A percentile compares a stretch with the other conserved stretches of the same genome.
Evolutionary conservation across 2,113 vertebrate genomes (phyloP).

Genomic region (Elephantulus edwardii): DNA sequence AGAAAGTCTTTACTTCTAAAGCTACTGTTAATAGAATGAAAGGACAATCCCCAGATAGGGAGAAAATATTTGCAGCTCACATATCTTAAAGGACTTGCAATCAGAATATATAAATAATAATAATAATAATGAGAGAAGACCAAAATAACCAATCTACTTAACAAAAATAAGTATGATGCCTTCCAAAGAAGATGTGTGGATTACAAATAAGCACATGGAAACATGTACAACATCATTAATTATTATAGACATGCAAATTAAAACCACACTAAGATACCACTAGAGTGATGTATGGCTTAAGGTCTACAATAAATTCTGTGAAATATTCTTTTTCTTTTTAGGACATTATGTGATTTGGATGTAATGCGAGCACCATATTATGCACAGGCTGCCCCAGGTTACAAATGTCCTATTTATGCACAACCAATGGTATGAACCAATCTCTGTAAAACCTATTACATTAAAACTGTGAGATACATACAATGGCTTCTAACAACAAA

Average conservation of each 20-base stretch:
- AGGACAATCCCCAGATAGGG: not conserved
- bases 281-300: not conserved
- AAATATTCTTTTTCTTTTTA: no score
- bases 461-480: not conserved
- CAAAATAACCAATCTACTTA: not conserved
- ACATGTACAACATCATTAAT: not conserved
- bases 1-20: not conserved
- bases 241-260: not conserved
- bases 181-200: not conserved
- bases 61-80: not conserved
- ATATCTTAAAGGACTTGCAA: not conserved
- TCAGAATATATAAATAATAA: not conserved
- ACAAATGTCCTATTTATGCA: not conserved
- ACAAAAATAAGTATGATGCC: not conserved
- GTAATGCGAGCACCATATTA: not conserved
- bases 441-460: not conserved
- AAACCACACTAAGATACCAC: not conserved
- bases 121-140: not conserved
- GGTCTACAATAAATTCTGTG: not conserved
- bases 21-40: not conserved
- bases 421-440: not conserved
- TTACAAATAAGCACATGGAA: not conserved
- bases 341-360: not conserved
- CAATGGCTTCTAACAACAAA: not conserved
- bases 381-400: not conserved